Evolutionary conservation across 1,140 invertebrate species (phyloP).

Genomic region (Drosophila asahinai): DNA sequence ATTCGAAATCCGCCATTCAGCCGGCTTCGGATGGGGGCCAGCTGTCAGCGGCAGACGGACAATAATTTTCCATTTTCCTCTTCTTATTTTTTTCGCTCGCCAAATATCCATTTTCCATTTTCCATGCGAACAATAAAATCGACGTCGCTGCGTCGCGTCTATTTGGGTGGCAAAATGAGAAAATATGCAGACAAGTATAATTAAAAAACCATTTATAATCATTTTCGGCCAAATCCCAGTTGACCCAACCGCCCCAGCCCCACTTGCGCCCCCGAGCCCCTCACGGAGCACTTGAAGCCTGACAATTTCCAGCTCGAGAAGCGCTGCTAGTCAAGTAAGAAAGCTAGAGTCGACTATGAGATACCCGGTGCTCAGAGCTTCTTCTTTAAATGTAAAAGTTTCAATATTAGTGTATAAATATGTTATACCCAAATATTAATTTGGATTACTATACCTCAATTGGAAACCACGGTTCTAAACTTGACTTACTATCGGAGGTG

Average conservation of each 20-base stretch:
- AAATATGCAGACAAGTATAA: conserved; percentile 63
- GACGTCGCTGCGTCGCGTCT: conserved; percentile 17
- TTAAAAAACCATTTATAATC: conserved; percentile 75
- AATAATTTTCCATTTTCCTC: conserved; percentile 34
- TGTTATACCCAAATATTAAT: no score
- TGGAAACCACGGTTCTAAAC: no score
- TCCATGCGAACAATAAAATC: conserved; percentile 29
- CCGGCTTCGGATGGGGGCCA: conserved; percentile 8
- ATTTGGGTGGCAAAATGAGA: conserved; percentile 42
- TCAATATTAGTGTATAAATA: no score
- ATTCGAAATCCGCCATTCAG: conserved; percentile 5
- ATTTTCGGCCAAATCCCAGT: conserved; percentile 60
- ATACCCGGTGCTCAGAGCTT: no score
- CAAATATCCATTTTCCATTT: conserved; percentile 4
- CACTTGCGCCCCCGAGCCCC: conserved; percentile 13
- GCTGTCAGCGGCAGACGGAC: conserved; percentile 29
- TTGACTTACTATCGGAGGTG: no score
- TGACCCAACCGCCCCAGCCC: conserved; percentile 15
- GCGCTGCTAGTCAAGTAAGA: background rate
- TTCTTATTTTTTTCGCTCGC: conserved; percentile 10
- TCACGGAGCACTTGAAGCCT: conserved; percentile 42
- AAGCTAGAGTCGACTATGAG: no score
- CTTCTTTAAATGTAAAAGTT: no score
- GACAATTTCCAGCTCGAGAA: conserved; percentile 22
- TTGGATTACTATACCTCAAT: no score